These are phyloP conservation scores for Amphiprion clarkii DNA, from an alignment of 2,797 vertebrate species.

Conservation along the genomic window DNA sequence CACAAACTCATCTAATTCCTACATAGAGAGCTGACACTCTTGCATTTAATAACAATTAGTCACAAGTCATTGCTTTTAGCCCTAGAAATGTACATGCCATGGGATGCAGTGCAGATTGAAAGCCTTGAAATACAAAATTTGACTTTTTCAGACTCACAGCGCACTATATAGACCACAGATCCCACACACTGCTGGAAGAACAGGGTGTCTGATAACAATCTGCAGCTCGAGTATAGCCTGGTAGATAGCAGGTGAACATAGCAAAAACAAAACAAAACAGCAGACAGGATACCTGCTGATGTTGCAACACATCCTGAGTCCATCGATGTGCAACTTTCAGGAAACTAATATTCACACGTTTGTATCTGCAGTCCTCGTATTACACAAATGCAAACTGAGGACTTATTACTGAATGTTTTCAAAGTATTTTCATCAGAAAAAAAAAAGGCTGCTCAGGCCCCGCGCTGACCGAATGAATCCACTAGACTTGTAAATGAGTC, in stretches of 20 bases:
- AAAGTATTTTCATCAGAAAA: background rate
- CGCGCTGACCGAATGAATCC: background rate
- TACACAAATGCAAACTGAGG: background rate
- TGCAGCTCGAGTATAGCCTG: slow-evolving; percentile 11
- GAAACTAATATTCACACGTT: background rate
- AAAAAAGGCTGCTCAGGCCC: background rate
- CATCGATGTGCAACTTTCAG: slow-evolving; percentile 17
- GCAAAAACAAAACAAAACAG: slow-evolving; percentile 2
- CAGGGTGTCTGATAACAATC: slow-evolving; percentile 26
- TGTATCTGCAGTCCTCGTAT: background rate
- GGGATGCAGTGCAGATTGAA: background rate
- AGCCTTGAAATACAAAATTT: background rate
- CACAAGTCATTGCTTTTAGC: background rate
- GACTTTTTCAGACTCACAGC: no score
- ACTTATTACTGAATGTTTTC: slow-evolving; percentile 2
- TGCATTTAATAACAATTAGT: background rate
- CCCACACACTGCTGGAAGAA: slow-evolving; percentile 6
- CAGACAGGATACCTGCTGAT: slow-evolving; percentile 36
- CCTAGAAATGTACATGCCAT: background rate
- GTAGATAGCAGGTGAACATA: slow-evolving; percentile 10
- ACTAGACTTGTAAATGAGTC: slow-evolving; percentile 35
- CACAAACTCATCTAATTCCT: background rate
- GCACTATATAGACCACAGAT: background rate
- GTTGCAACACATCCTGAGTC: slow-evolving; percentile 36
- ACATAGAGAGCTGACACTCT: background rate